These are phyloP conservation scores for Arrhopalites spinosus DNA, from an alignment of 2,888 invertebrate genomes.

Conservation along the genomic window DNA sequence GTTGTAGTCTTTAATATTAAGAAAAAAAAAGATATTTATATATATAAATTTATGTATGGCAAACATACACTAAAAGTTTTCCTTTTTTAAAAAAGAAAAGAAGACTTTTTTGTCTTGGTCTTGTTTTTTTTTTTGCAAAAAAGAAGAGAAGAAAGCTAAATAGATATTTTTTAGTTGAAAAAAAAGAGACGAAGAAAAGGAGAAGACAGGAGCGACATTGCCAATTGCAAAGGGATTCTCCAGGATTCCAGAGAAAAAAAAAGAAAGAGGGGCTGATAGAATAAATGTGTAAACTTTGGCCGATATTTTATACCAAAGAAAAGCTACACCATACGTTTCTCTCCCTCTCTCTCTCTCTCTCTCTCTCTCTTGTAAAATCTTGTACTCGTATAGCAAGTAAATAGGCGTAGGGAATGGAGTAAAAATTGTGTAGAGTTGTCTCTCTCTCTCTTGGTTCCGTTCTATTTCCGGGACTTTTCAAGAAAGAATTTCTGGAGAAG, in stretches of 20 bases:
- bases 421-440: too few relatives aligned
- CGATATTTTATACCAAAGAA: conserved; percentile 48
- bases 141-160: background rate
- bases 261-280: conserved; percentile 43
- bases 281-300: conserved; percentile 56
- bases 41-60: too few relatives aligned
- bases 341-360: background rate
- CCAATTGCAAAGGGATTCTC: background rate
- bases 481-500: too few relatives aligned
- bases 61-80: too few relatives aligned
- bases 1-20: too few relatives aligned
- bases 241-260: background rate
- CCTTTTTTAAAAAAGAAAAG: too few relatives aligned
- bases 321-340: background rate
- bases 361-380: background rate
- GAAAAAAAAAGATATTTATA: too few relatives aligned
- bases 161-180: conserved; percentile 1
- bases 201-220: conserved; percentile 31
- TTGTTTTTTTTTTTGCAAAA: too few relatives aligned
- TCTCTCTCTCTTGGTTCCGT: background rate
- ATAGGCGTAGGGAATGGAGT: too few relatives aligned
- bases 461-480: background rate
- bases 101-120: too few relatives aligned
- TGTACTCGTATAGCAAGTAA: background rate
- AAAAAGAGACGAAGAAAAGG: conserved; percentile 18